phyloP scores from a whole-genome alignment of 1,140 invertebrate genomes.

The Penaeus chinensis region DNA sequence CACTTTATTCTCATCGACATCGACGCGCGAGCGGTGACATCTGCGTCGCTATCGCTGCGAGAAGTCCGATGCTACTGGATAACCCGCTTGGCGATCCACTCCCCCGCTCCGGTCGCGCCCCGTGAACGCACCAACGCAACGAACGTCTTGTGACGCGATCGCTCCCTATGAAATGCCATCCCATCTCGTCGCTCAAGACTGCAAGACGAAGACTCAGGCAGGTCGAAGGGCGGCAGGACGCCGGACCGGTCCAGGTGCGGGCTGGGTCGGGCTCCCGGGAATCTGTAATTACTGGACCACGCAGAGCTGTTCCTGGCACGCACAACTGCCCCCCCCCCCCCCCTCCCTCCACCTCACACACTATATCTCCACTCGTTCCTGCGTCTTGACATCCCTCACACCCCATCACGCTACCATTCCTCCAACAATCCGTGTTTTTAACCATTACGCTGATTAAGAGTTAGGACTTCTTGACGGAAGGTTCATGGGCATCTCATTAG shows the following conservation, averaged over 20 bases:
- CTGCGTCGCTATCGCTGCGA: no score
- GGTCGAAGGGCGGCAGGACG: slow-evolving; percentile 1
- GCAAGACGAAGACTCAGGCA: not conserved
- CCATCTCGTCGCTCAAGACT: not conserved
- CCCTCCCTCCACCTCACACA: not conserved
- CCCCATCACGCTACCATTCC: not conserved
- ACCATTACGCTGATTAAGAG: not conserved
- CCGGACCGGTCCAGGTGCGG: slow-evolving; percentile 52
- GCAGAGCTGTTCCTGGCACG: slow-evolving; percentile 51
- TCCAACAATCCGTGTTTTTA: not conserved
- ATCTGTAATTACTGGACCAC: slow-evolving; percentile 53
- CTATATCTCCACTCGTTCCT: not conserved
- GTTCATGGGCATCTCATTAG: no score
- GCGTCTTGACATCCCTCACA: not conserved
- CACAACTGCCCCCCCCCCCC: slow-evolving; percentile 27
- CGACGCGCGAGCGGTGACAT: no score
- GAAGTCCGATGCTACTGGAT: no score
- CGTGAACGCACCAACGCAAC: not conserved
- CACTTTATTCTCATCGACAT: no score
- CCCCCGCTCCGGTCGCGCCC: no score
- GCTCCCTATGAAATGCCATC: not conserved
- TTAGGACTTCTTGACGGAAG: no score
- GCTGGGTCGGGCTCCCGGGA: slow-evolving; percentile 32
- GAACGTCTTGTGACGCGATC: not conserved
- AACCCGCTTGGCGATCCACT: no score